phyloP scores from a whole-genome alignment of 2,797 vertebrate genomes.

The Vireo griseus region DNA sequence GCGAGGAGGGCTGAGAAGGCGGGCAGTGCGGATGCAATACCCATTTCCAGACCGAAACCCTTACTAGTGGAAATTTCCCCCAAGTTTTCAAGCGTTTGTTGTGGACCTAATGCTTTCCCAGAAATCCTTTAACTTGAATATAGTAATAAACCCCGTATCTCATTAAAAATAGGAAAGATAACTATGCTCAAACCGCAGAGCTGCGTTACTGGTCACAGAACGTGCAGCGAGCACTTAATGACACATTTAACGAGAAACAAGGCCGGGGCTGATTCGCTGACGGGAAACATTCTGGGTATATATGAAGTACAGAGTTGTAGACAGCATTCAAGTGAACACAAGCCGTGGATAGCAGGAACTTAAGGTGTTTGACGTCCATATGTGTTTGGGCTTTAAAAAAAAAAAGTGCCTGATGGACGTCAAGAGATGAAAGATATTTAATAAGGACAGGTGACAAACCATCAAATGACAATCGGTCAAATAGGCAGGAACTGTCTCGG shows the following conservation, averaged over 20 bases:
- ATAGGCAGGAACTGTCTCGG: neutral
- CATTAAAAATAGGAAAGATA: neutral
- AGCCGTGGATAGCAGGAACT: neutral
- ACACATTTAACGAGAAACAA: neutral
- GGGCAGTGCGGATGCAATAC: rapidly evolving
- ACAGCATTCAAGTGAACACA: neutral
- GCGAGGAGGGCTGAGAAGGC: neutral
- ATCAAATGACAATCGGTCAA: neutral
- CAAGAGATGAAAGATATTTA: neutral
- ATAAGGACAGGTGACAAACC: neutral
- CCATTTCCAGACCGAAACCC: neutral
- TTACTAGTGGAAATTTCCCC: neutral
- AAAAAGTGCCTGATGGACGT: neutral
- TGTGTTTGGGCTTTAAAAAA: neutral
- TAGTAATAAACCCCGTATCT: neutral
- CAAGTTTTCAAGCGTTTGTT: neutral
- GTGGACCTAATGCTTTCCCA: neutral
- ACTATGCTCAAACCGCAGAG: neutral
- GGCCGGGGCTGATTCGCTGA: neutral
- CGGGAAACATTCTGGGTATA: neutral
- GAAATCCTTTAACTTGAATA: neutral
- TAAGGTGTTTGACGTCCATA: neutral
- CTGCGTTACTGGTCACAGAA: neutral
- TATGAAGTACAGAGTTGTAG: neutral
- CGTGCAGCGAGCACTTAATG: neutral